Conservation (phyloP, 37 sponge, comb jelly and placozoan genomes). For the Aplysina aerophoba region DNA sequence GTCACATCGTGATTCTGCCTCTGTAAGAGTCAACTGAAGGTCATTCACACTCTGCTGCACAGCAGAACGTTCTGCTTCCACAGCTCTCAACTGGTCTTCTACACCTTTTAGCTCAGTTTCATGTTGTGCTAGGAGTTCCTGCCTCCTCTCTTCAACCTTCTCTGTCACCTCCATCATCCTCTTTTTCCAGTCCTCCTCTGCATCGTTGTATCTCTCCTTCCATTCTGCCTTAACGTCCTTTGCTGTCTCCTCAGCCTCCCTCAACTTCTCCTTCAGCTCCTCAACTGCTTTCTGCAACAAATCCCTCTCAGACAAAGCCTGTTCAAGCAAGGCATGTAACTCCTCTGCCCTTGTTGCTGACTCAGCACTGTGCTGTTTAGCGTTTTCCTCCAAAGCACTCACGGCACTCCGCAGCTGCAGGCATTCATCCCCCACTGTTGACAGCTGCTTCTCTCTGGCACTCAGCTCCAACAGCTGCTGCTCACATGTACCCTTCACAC, state of each 20-base stretch:
- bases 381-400: neutral
- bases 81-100: neutral
- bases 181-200: conserved; percentile 21
- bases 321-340: neutral
- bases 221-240: conserved; percentile 3
- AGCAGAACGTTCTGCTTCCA: neutral
- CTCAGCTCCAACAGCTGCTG: neutral
- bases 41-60: neutral
- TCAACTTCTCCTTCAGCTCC: neutral
- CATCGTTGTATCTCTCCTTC: neutral
- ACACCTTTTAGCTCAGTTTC: neutral
- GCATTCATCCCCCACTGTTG: neutral
- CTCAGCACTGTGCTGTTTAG: too few species aligned
- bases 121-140: neutral
- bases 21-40: neutral
- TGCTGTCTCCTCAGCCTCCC: neutral
- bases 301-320: neutral
- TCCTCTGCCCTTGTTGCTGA: too few species aligned
- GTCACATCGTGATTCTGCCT: conserved; percentile 10
- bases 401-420: too few species aligned
- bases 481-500: neutral
- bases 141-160: conserved; percentile 3
- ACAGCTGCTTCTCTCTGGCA: neutral
- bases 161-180: conserved; percentile 6
- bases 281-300: neutral